Base-by-base conservation (phyloP, 2,113 vertebrate genomes). In the Xerus inauris region DNA sequence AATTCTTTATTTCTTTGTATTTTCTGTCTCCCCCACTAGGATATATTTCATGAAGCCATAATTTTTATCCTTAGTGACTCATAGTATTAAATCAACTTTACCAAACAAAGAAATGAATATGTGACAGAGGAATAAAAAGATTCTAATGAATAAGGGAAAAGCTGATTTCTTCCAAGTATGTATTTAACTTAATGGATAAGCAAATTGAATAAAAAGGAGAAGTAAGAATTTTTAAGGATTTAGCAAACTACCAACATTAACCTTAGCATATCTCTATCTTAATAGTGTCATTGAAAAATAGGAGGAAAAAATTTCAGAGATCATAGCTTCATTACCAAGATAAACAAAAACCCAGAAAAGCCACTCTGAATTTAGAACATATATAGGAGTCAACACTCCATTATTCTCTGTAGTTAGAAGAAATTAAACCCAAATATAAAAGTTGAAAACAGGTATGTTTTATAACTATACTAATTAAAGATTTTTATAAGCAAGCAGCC, bases 391-490 rank as follows among this genome's bases (percentile, higher is more conserved):
- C 40, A 79, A 2, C 38, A 93, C 64, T 92, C n/a, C 92, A 94
- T 75, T 95, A 87, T 45, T 71, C 35, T 72, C 94, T 93, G 91
- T 40, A 0, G 10, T 35, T 80, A 67, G 26, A 87, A 65, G 87
- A 97, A 87, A 95, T 42, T 94, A 92, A 98, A 96, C 38, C n/a
- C 83, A 96, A 94, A 35, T 51, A 19, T 32, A 95, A 17, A 0
- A 93, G 40, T 24, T 75, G 20, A 80, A 94, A 85, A 84, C 64
- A 8, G 51, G 28, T 28, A 87, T 3, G 59, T 62, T 93, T 90
- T 79, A 81, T 73, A 86, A 94, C 17, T 73, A 86, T 9, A 87
- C 49, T 95, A 6, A 84, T 35, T 86, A 75, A 92, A 82, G 42
- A 97, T 69, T 51, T 80, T 97, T 94, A 77, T 30, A 97, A 92